phyloP scores from a whole-genome alignment of 2,888 invertebrate species.

The Drosophila peninsularis region DNA sequence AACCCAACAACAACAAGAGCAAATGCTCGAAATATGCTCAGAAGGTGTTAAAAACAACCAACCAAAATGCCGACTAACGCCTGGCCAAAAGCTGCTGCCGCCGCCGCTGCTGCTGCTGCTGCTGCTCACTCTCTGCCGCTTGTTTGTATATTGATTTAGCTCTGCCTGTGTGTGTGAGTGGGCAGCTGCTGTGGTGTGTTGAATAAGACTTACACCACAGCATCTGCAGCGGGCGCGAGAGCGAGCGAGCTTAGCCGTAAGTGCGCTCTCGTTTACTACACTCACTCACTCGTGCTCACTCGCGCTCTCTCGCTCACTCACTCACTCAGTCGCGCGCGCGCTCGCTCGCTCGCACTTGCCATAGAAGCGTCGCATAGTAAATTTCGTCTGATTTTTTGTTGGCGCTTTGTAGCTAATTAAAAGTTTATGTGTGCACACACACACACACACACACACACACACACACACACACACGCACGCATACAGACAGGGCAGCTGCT shows the following conservation, averaged over 20 bases:
- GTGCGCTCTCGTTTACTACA: constrained; percentile 7
- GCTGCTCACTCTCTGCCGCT: constrained; percentile 20
- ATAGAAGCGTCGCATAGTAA: constrained; percentile 45
- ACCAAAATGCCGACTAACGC: constrained; percentile 72
- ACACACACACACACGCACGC: constrained; percentile 11
- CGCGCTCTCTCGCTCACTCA: no score
- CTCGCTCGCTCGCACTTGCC: constrained; percentile 8
- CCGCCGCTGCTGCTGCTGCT: constrained; percentile 6
- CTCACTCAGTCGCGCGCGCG: background rate
- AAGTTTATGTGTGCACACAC: constrained; percentile 65
- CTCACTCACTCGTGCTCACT: background rate
- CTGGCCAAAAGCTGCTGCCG: constrained; percentile 27
- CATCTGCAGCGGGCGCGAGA: constrained; percentile 13
- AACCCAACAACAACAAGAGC: constrained; percentile 21
- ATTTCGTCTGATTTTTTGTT: constrained; percentile 61
- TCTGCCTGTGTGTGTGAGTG: constrained; percentile 14
- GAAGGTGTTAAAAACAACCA: constrained; percentile 72
- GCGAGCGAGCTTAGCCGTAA: constrained; percentile 10
- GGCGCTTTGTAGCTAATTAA: constrained; percentile 79
- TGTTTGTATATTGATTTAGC: constrained; percentile 71
- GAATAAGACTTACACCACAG: constrained; percentile 66
- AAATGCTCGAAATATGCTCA: constrained; percentile 30
- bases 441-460: constrained; percentile 16
- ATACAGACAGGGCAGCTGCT: constrained; percentile 18
- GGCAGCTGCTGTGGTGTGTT: constrained; percentile 63